Base-by-base conservation (phyloP, 2,113 vertebrate species). In the Cyphomyrus discorhynchus region DNA sequence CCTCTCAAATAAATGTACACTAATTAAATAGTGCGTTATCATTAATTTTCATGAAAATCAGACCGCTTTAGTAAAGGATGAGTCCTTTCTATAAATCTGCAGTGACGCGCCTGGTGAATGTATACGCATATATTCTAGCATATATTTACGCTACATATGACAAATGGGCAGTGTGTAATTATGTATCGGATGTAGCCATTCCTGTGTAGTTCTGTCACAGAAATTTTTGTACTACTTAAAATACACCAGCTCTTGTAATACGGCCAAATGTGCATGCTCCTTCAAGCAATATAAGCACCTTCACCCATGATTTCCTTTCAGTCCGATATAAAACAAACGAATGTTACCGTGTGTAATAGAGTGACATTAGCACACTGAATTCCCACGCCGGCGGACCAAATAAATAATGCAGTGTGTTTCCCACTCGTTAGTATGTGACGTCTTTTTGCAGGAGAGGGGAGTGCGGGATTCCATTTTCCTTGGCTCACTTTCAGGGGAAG, bases 391-490 rank as follows among this genome's bases (percentile, higher is more conserved):
- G 49, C 46, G 47, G 70, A 35, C 7, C 10, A 46, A 21, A 66
- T 83, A 89, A 83, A 83, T 80, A 62, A 58, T 89, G 46, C 70
- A 52, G 47, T 50, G 88, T 77, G 31, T 53, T 35, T 52, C 31
- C 53, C 50, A 46, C 42, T 42, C 47, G 19, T 82, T 88, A 27
- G 31, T 58, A 62, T 88, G 31, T 82, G 74, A 83, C 50, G 31
- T 83, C 35, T 83, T 45, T 58, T 62, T 47, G 56, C 24, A 88
- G 9, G 56, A 31, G 42, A 62, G 21, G 21, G 35, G 53, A 56
- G 87, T 24, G 47, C 11, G 31, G 21, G 74, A 83, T 56, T 83
- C 74, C 74, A 42, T 89, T 83, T 89, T 74, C 35, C 35, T 42
- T 83, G 88, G 50, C 77, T 89, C 74, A 83, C 27, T 27, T 56